phyloP scores from a whole-genome alignment of 2,113 vertebrate genomes.

The Hepsetus odoe region DNA sequence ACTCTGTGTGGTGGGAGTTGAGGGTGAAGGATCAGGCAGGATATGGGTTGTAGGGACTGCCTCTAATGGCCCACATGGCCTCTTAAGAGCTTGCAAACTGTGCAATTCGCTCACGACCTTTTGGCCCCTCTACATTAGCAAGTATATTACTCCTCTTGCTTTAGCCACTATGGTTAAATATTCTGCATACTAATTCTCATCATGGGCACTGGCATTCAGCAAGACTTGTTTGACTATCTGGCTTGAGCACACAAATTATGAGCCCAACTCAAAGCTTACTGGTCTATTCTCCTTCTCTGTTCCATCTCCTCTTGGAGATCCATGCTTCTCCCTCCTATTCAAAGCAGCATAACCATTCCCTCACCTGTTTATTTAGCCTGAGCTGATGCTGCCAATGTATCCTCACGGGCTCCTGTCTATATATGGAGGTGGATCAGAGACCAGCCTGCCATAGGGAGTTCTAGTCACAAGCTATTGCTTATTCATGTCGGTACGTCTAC shows the following conservation, averaged over 20 bases:
- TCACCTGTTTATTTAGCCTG: conserved; percentile 50
- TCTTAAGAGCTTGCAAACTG: conserved; percentile 65
- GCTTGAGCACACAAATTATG: conserved; percentile 36
- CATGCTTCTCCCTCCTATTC: conserved; percentile 13
- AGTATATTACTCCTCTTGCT: conserved; percentile 60
- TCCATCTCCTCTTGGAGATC: not conserved
- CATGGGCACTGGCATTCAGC: conserved; percentile 43
- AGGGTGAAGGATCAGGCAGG: conserved; percentile 56
- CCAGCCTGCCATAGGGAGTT: conserved; percentile 21
- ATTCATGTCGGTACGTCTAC: conserved; percentile 3
- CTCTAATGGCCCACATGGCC: conserved; percentile 67
- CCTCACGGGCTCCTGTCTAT: conserved; percentile 40
- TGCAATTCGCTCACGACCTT: conserved; percentile 55
- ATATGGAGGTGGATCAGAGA: conserved; percentile 31
- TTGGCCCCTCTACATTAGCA: conserved; percentile 61
- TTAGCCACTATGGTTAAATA: conserved; percentile 59
- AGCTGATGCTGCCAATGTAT: conserved; percentile 34
- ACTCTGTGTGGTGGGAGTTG: conserved; percentile 32
- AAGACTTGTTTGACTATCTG: conserved; percentile 31
- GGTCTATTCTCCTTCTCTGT: conserved; percentile 17
- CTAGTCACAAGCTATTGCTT: conserved; percentile 22
- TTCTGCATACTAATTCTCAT: conserved; percentile 59
- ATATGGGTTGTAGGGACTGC: conserved; percentile 48
- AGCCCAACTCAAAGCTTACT: conserved; percentile 25
- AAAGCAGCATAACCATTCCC: conserved; percentile 32